Percentiles rank a stretch among this genome's conserved stretches.
Evolutionary conservation across 2,113 vertebrate genomes (phyloP).

Genomic region (Ceratotherium simum): DNA sequence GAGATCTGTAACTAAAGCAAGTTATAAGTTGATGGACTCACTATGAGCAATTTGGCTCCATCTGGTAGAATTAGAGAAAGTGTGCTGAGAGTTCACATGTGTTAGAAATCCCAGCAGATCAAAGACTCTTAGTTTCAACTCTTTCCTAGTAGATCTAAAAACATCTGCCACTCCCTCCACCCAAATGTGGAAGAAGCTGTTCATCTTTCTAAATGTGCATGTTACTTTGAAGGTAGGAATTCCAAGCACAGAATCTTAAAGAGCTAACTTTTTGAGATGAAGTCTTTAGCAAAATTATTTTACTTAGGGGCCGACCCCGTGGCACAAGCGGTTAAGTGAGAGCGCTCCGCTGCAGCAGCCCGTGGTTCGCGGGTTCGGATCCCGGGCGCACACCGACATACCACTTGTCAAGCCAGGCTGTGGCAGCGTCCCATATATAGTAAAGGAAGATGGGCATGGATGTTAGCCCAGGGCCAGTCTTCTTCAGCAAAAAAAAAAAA

Average conservation of each 20-base stretch:
- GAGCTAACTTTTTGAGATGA: slow-evolving; percentile 14
- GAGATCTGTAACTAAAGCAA: neutral
- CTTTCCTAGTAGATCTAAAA: slow-evolving; percentile 45
- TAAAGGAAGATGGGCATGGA: no score
- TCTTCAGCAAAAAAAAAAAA: no score
- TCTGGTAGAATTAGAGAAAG: slow-evolving; percentile 48
- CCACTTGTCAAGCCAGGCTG: no score
- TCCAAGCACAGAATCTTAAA: neutral
- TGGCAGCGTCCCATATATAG: no score
- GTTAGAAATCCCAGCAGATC: slow-evolving; percentile 56
- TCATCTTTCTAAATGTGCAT: neutral
- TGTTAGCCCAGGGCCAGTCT: no score
- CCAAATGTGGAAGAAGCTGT: neutral
- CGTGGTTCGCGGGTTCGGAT: no score
- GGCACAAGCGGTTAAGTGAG: no score
- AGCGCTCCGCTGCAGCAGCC: no score
- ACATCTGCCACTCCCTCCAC: neutral
- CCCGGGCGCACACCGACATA: no score
- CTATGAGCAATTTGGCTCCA: slow-evolving; percentile 13
- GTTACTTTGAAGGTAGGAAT: slow-evolving; percentile 42
- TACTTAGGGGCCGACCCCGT: no score
- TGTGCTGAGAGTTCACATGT: slow-evolving; percentile 11
- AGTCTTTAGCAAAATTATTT: slow-evolving; percentile 29
- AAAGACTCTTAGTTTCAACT: slow-evolving; percentile 41
- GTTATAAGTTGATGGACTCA: neutral